These are phyloP conservation scores for Actinostola sp. DNA, from an alignment of 92 coral and sea anemone species.

Conservation along the genomic window DNA sequence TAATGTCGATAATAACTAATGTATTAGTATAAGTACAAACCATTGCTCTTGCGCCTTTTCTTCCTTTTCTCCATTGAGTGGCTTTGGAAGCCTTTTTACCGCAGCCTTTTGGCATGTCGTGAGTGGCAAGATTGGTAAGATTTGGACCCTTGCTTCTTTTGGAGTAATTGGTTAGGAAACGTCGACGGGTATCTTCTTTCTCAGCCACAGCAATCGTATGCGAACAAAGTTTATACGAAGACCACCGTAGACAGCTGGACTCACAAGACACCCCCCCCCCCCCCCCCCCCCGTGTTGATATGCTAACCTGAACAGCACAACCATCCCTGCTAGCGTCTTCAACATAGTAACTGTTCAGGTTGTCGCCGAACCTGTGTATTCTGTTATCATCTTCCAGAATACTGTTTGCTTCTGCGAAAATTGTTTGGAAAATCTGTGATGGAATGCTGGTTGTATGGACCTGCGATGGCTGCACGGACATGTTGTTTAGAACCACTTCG, in stretches of 20 bases:
- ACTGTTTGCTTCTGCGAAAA: background rate
- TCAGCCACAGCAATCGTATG: background rate
- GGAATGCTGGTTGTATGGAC: too few relatives aligned
- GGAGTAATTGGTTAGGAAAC: too few relatives aligned
- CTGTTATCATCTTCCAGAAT: background rate
- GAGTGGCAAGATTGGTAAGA: constrained; percentile 18
- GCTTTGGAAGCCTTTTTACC: constrained; percentile 31
- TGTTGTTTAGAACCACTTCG: too few relatives aligned
- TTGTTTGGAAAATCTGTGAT: background rate
- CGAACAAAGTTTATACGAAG: background rate
- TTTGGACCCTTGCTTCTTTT: too few relatives aligned
- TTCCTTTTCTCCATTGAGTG: constrained; percentile 30
- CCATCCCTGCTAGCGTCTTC: background rate
- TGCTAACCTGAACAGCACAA: background rate
- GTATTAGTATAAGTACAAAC: too few relatives aligned
- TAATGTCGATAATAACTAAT: too few relatives aligned
- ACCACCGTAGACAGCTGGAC: background rate
- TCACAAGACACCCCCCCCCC: background rate
- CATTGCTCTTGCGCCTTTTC: background rate
- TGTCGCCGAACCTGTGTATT: background rate
- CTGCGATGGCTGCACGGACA: too few relatives aligned
- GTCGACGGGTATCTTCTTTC: too few relatives aligned
- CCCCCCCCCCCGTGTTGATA: background rate
- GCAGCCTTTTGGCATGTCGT: constrained; percentile 21
- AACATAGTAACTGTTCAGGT: background rate